These are phyloP conservation scores for Vidua chalybeata DNA, from an alignment of 2,113 vertebrate species.

Conservation along the genomic window DNA sequence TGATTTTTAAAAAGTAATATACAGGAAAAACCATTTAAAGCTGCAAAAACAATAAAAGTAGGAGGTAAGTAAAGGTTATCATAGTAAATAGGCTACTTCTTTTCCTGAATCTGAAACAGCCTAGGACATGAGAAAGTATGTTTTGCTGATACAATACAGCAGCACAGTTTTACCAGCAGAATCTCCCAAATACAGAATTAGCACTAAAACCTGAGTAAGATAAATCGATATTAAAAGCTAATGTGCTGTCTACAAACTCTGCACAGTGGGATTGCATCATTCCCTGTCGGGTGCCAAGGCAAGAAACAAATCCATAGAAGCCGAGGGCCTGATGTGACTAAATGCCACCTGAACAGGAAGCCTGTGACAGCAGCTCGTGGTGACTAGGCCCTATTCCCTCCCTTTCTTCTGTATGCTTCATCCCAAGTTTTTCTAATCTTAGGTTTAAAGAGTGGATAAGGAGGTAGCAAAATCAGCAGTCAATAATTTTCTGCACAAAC, in stretches of 20 bases:
- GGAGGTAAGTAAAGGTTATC: background rate
- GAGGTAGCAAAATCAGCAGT: background rate
- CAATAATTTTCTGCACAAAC: background rate
- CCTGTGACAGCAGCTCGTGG: background rate
- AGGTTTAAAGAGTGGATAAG: background rate
- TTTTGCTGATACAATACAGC: background rate
- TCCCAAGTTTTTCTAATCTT: background rate
- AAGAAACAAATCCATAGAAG: background rate
- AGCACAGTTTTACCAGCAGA: background rate
- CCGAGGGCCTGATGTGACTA: background rate
- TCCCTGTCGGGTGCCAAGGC: background rate
- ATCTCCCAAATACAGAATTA: background rate
- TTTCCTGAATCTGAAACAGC: background rate
- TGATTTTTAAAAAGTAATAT: background rate
- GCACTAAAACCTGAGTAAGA: background rate
- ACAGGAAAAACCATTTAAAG: background rate
- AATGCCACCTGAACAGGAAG: background rate
- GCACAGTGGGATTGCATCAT: background rate
- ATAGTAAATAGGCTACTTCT: background rate
- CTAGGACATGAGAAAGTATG: background rate
- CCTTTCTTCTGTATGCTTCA: background rate
- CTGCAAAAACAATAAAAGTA: background rate
- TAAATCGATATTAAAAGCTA: background rate
- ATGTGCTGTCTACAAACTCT: background rate
- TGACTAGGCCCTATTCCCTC: background rate